phyloP scores from a whole-genome alignment of 1,140 invertebrate species.

The Achatina immaculata region DNA sequence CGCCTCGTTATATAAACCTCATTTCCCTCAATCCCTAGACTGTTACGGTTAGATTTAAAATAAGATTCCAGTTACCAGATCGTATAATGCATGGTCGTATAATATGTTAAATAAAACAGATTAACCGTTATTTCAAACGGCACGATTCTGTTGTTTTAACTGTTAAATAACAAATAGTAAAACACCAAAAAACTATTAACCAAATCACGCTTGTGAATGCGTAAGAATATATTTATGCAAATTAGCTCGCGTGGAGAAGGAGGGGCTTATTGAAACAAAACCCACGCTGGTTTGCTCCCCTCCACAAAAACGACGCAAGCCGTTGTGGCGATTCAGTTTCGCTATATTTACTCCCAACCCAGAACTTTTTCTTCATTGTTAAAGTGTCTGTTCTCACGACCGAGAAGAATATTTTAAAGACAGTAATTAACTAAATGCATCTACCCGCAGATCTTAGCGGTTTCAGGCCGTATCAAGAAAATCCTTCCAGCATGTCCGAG shows the following conservation, averaged over 20 bases:
- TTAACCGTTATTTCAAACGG: too few relatives aligned
- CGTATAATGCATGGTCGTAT: too few relatives aligned
- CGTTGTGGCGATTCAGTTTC: not conserved
- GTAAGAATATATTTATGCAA: too few relatives aligned
- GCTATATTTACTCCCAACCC: not conserved
- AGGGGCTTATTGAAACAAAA: slow-evolving; percentile 58
- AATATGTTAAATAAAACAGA: too few relatives aligned
- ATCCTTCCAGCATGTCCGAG: slow-evolving; percentile 75
- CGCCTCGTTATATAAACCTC: too few relatives aligned
- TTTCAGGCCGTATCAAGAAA: slow-evolving; percentile 65
- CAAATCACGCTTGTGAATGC: too few relatives aligned
- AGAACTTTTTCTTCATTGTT: not conserved
- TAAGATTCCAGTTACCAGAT: too few relatives aligned
- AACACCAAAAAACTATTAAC: too few relatives aligned
- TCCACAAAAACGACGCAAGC: not conserved
- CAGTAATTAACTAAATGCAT: slow-evolving; percentile 64
- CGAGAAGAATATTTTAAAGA: not conserved
- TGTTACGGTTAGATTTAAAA: too few relatives aligned
- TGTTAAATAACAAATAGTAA: too few relatives aligned
- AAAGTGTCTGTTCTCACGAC: not conserved
- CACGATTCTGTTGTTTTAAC: too few relatives aligned
- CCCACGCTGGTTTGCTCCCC: slow-evolving; percentile 51
- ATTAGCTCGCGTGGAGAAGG: slow-evolving; percentile 39
- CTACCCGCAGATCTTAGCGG: slow-evolving; percentile 71
- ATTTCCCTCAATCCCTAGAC: too few relatives aligned